Evolutionary conservation across 2,113 vertebrate genomes (phyloP), one percentile per base, ranked within the genome.

Genomic region (Diphyllodes magnificus): DNA sequence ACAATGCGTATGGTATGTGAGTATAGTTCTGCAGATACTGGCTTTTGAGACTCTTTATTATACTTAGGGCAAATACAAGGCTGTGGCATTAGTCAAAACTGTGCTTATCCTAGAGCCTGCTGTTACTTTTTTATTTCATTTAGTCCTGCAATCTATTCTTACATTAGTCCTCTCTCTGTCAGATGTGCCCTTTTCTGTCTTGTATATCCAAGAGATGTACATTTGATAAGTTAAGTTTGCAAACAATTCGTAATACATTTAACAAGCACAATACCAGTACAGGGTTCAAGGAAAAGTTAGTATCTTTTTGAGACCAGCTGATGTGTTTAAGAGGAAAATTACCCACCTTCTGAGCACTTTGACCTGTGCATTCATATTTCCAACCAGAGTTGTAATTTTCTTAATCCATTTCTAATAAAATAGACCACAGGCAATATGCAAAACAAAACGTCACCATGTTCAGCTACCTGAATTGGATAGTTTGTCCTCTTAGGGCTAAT

Each of bases 1-100:
- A 99, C 97, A 99, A 99, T 31, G 99, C 99, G 10, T 99, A 99
- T 75, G 99, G 99, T 99, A 98, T 96, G 98, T 96, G 88, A 77
- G 49, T 87, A 54, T 3, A 95, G 35, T 47, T 88, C 54, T 64
- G n/a, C 69, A 75, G 71, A 53, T 80, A 21, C 11, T 93, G 24
- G 28, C 11, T 45, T 65, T 93, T 92, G 27, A 31, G 37, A 75
- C 45, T 85, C 4, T 50, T 14, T 54, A 5, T 70, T 70, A 37
- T 64, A n/a, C 60, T 37, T 28, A 24, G 14, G 12, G 28, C 25
- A 64, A 44, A 35, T 61, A 80, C 56, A 73, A 65, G 61, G 49
- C 61, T 82, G 50, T 84, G 59, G 40, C 27, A 57, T 72, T 57
- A 76, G 40, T 72, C 37, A 79, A 80, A 88, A 88, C 25, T 7